Evolutionary conservation across 1,140 invertebrate genomes (phyloP), one percentile per base, ranked within the genome.

Genomic region (Oreohelix idahoensis): DNA sequence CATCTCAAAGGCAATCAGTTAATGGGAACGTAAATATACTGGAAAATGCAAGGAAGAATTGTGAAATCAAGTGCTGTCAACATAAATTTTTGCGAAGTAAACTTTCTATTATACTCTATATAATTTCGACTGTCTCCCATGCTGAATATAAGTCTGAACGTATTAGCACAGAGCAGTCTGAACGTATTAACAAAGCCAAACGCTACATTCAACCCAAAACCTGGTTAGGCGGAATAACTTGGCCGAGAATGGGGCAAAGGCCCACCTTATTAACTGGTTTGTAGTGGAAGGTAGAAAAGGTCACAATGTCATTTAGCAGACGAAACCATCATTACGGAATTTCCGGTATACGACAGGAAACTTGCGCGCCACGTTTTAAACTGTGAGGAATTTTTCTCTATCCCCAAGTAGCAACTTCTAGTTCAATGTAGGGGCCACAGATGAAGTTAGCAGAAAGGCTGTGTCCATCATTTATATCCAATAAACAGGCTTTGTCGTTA

Each of bases 231-330:
- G 45, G n/a, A 66, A 79, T 49, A 36, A 49, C 77, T 39, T 39
- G 45, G 45, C 17, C 35, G 75, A 36, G 11, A 2, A 17, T 45
- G 35, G 42, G 42, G 42, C n/a, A 70, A 36, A 38, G 79, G 63
- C 42, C 13, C 42, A 38, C 42, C 69, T 49, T 81, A 73, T 81
- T 71, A 81, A 81, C 79, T 49, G 35, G 63, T 81, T 81, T 81
- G 69, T 73, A 42, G 39, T 51, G 36, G 66, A 29, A 29, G 5
- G 29, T 35, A 39, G 79, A 32, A 81, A 73, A 81, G 63, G 79
- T 81, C 69, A 71, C 17, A 32, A 5, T 66, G 63, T n/a, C 63
- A 42, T 81, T 81, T 81, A 35, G 51, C 58, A 39, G 35, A n/a
- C 36, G 49, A 79, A 36, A 66, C 58, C 29, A 36, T 66, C 20